Evolutionary conservation across 2,113 vertebrate species (phyloP).

Genomic region (Corydoras sp.): DNA sequence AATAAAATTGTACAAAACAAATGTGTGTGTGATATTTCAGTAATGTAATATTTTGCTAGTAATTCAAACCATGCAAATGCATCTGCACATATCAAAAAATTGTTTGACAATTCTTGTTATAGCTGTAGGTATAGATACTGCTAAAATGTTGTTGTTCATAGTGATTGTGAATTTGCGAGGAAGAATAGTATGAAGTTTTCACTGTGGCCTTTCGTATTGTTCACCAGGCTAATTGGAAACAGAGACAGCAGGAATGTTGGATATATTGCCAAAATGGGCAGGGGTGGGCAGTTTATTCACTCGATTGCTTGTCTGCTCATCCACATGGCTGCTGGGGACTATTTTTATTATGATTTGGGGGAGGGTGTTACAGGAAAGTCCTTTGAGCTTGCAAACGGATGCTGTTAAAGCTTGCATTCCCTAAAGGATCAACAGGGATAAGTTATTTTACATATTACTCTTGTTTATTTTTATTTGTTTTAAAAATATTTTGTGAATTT

Average conservation of each 20-base stretch:
- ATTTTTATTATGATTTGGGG: neutral
- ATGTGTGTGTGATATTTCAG: too few species aligned
- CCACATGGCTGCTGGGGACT: conserved; percentile 2
- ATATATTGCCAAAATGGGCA: conserved; percentile 32
- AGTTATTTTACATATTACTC: too few species aligned
- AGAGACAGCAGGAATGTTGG: conserved; percentile 46
- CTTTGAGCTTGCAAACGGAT: conserved; percentile 1
- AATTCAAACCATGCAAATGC: too few species aligned
- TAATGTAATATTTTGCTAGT: too few species aligned
- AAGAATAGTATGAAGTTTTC: conserved; percentile 11
- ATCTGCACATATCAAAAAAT: too few species aligned
- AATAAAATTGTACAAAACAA: too few species aligned
- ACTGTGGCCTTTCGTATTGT: conserved; percentile 13
- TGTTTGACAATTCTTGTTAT: too few species aligned
- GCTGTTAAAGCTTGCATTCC: neutral
- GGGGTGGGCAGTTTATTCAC: conserved; percentile 12
- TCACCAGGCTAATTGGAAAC: conserved; percentile 50
- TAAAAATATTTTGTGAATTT: too few species aligned
- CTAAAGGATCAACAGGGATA: neutral
- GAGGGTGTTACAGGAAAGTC: neutral
- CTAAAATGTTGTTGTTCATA: neutral
- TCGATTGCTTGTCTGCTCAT: neutral
- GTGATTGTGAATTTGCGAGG: neutral
- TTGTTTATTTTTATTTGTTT: too few species aligned
- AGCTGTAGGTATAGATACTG: too few species aligned